phyloP scores from a whole-genome alignment of 2,888 invertebrate genomes.

The Masnerella sp. region DNA sequence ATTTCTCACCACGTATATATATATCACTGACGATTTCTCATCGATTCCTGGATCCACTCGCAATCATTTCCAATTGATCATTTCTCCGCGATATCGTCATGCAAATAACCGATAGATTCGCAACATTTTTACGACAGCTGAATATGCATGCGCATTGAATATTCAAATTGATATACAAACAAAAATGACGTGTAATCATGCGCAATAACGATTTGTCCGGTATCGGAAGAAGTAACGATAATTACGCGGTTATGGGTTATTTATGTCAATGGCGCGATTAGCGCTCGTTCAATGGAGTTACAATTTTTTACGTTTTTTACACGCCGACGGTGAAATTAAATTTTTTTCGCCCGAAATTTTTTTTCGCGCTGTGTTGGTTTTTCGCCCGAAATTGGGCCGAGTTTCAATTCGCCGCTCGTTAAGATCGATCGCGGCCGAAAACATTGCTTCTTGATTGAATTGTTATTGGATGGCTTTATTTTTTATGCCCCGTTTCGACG shows the following conservation, averaged over 20 bases:
- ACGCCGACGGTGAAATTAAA: neutral
- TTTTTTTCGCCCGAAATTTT: slow-evolving; percentile 1
- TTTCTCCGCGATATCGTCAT: no score
- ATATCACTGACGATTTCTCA: no score
- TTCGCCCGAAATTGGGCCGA: neutral
- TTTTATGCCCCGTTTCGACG: neutral
- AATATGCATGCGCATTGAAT: slow-evolving; percentile 4
- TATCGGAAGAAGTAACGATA: slow-evolving; percentile 6
- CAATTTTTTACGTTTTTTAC: slow-evolving; percentile 6
- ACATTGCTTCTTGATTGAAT: neutral
- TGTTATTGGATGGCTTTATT: neutral
- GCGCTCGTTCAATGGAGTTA: neutral
- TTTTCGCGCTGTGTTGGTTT: neutral
- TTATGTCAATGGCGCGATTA: slow-evolving; percentile 28
- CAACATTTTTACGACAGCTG: no score
- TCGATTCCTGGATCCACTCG: no score
- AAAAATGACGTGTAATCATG: slow-evolving; percentile 29
- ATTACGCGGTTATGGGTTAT: slow-evolving; percentile 35
- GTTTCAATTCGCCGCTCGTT: slow-evolving; percentile 6
- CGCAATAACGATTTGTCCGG: slow-evolving; percentile 30
- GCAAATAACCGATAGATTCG: no score
- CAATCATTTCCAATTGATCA: no score
- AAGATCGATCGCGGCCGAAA: no score
- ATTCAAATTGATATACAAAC: slow-evolving; percentile 22
- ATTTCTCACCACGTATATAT: no score